Conservation (phyloP, 2,797 vertebrate species). For the Microctenopoma steveboyesi region DNA sequence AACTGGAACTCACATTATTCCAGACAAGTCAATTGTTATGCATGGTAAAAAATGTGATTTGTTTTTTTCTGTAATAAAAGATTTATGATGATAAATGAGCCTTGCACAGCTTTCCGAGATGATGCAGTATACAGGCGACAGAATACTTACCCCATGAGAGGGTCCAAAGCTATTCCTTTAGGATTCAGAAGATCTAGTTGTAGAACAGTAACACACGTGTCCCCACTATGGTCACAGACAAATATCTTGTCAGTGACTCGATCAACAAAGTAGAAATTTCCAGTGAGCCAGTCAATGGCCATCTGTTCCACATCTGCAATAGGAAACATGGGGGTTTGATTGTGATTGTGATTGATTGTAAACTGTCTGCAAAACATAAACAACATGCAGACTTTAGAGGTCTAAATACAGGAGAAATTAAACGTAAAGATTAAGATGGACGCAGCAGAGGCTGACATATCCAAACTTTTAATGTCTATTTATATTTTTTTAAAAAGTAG, state of each 20-base stretch:
- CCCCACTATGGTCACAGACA: slow-evolving; percentile 86
- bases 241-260: slow-evolving; percentile 89
- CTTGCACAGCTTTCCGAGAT: slow-evolving; percentile 14
- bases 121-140: slow-evolving; percentile 13
- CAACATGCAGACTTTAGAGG: background rate
- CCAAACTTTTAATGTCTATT: background rate
- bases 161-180: slow-evolving; percentile 92
- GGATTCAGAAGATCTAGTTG: slow-evolving; percentile 92
- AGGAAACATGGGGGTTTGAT: background rate
- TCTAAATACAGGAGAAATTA: background rate
- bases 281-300: slow-evolving; percentile 94
- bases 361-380: background rate
- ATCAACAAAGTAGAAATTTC: slow-evolving; percentile 95
- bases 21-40: slow-evolving; percentile 55
- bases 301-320: slow-evolving; percentile 91
- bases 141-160: slow-evolving; percentile 90
- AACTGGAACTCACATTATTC: slow-evolving; percentile 51
- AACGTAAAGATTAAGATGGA: background rate
- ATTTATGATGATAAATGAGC: slow-evolving; percentile 59
- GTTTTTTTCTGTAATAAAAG: slow-evolving; percentile 30
- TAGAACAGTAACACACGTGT: slow-evolving; percentile 91
- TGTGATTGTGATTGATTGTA: too few relatives aligned
- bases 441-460: background rate
- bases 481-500: background rate
- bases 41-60: slow-evolving; percentile 37